These are phyloP conservation scores for Noctua pronuba DNA, from an alignment of 2,888 invertebrate genomes.

Conservation along the genomic window DNA sequence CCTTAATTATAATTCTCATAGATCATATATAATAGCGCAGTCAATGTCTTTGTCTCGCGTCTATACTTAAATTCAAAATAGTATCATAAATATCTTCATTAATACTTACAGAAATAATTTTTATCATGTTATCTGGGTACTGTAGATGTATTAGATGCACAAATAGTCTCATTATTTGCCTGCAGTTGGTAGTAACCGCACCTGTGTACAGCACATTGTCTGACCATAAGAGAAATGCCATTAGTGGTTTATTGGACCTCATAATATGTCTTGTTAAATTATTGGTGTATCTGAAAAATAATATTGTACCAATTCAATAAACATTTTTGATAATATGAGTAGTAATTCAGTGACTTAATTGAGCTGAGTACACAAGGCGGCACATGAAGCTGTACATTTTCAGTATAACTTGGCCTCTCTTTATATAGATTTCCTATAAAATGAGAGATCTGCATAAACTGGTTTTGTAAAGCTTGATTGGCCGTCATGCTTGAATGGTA, in stretches of 20 bases:
- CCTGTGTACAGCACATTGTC: constrained; percentile 80
- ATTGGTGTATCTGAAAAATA: constrained; percentile 78
- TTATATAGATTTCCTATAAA: too few relatives aligned
- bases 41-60: background rate
- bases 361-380: background rate
- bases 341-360: background rate
- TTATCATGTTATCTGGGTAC: constrained; percentile 82
- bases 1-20: background rate
- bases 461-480: too few relatives aligned
- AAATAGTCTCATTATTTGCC: constrained; percentile 83
- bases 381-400: too few relatives aligned
- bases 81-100: background rate
- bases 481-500: too few relatives aligned
- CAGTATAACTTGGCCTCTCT: too few relatives aligned
- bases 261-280: constrained; percentile 79
- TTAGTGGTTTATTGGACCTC: constrained; percentile 82
- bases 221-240: constrained; percentile 83
- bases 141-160: constrained; percentile 80
- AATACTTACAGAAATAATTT: constrained; percentile 79
- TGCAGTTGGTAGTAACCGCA: constrained; percentile 78
- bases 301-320: background rate
- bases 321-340: background rate
- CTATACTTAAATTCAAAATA: background rate
- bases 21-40: background rate
- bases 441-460: too few relatives aligned